Conservation (phyloP, 2,888 invertebrate species). For the Tiliacea aurago region DNA sequence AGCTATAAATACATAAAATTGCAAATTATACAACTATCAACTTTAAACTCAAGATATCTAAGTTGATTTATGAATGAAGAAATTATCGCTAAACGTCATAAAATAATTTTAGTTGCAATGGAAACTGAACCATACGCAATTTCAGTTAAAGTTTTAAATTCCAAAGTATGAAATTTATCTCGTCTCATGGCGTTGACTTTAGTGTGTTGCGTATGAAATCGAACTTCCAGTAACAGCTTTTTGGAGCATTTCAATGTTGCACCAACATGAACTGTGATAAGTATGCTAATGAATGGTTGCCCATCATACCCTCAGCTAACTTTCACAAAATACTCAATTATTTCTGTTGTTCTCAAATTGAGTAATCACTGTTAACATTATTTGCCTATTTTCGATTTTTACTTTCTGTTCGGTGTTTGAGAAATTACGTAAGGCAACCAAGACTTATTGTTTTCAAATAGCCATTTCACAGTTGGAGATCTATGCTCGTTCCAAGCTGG, state of each 20-base stretch:
- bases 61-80: no score
- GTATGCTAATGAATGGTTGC: conserved; percentile 34
- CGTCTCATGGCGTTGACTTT: no score
- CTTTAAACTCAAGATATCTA: no score
- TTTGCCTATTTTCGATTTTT: conserved; percentile 10
- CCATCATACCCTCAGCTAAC: conserved; percentile 33
- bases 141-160: no score
- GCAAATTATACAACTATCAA: no score
- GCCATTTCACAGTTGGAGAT: not conserved
- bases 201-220: not conserved
- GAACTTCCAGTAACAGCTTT: not conserved
- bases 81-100: no score
- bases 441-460: not conserved
- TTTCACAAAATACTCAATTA: conserved; percentile 48
- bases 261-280: conserved; percentile 6
- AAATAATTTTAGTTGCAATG: no score
- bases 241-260: conserved; percentile 15
- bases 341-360: conserved; percentile 34
- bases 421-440: conserved; percentile 11
- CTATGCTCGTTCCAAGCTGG: not conserved
- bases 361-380: conserved; percentile 14
- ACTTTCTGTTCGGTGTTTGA: conserved; percentile 23
- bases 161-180: no score
- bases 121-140: no score
- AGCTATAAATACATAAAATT: no score